A percentile compares a stretch with the other conserved stretches of the same genome.
These are phyloP conservation scores for Papilio polyxenes DNA, from an alignment of 1,140 invertebrate genomes.

Conservation along the genomic window DNA sequence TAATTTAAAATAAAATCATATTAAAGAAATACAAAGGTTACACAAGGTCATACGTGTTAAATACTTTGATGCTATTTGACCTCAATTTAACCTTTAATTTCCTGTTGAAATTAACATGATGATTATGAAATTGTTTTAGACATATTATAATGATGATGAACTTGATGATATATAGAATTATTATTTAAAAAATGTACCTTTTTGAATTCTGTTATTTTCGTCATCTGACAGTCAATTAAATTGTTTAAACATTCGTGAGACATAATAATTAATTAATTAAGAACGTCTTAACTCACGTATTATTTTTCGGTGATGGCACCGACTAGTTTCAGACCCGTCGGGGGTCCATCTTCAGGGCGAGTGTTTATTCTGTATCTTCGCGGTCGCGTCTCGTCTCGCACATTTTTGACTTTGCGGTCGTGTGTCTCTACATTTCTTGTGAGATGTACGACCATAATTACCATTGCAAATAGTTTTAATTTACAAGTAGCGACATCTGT, in stretches of 20 bases:
- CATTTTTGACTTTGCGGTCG: no score
- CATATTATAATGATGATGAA: neutral
- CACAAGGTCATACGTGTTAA: neutral
- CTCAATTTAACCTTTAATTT: conserved; percentile 7
- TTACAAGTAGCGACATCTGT: conserved; percentile 20
- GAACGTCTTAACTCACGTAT: no score
- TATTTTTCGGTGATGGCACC: no score
- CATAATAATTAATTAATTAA: no score
- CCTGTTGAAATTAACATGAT: neutral
- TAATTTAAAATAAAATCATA: neutral
- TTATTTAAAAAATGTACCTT: neutral
- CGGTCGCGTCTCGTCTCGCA: no score
- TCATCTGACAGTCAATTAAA: neutral
- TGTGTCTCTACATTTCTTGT: neutral
- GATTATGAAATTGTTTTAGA: neutral
- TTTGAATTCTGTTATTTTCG: neutral
- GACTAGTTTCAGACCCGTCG: no score
- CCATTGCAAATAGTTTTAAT: conserved; percentile 33
- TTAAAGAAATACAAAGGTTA: neutral
- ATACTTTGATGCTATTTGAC: neutral
- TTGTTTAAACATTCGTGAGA: neutral
- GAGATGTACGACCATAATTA: conserved; percentile 18
- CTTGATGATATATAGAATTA: neutral
- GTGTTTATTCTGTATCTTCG: no score
- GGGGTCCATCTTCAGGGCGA: no score